These are phyloP conservation scores for Amblyopsis hoosieri DNA, from an alignment of 2,797 vertebrate species.

Conservation along the genomic window DNA sequence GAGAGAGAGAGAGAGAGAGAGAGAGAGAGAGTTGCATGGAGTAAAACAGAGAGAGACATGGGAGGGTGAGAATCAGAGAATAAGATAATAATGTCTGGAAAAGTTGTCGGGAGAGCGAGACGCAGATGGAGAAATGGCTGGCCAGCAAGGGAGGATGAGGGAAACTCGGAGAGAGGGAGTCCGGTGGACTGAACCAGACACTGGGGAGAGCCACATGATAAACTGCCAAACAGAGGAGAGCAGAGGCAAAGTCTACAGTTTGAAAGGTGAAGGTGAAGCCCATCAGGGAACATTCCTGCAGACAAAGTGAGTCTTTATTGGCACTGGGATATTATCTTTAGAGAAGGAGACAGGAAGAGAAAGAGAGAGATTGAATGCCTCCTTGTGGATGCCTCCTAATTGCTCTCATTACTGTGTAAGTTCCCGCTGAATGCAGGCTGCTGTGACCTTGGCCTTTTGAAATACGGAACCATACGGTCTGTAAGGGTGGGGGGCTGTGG, in stretches of 20 bases:
- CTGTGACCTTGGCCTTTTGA: constrained; percentile 79
- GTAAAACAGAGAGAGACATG: constrained; percentile 31
- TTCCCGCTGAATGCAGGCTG: constrained; percentile 66
- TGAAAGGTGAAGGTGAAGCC: background rate
- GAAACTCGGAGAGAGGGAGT: constrained; percentile 37
- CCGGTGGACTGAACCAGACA: constrained; percentile 50
- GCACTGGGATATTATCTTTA: background rate
- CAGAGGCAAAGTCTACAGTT: background rate
- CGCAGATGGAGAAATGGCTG: constrained; percentile 19
- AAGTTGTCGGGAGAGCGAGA: constrained; percentile 28
- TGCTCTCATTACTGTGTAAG: constrained; percentile 75
- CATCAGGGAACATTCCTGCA: no score
- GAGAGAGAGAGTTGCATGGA: constrained; percentile 23
- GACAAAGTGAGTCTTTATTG: no score
- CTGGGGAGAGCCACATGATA: constrained; percentile 7
- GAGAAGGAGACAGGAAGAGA: constrained; percentile 15
- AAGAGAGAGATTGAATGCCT: constrained; percentile 56
- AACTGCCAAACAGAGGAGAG: background rate
- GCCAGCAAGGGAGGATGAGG: constrained; percentile 24
- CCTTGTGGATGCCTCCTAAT: constrained; percentile 70
- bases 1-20: background rate
- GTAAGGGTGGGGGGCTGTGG: constrained; percentile 19
- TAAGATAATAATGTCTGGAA: background rate
- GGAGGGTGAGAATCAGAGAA: constrained; percentile 20
- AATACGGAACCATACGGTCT: constrained; percentile 64